Conservation (phyloP, 2,888 invertebrate genomes). For the Cordilura impudica region DNA sequence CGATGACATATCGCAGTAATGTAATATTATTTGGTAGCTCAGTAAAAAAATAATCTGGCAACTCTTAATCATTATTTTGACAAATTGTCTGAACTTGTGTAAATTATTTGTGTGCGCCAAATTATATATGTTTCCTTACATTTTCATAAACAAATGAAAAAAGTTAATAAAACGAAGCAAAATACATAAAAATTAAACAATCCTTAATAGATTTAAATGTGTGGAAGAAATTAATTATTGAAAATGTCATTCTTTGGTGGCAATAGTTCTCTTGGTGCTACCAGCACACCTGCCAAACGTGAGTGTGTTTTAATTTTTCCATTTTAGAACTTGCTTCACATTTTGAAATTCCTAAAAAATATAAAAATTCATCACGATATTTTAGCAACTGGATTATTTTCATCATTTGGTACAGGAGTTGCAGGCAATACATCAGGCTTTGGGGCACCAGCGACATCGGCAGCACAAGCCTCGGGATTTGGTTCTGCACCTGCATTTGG, state of each 20-base stretch:
- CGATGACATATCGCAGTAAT: not conserved
- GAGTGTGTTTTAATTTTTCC: slow-evolving; percentile 68
- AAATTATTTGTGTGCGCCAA: slow-evolving; percentile 28
- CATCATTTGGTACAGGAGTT: slow-evolving; percentile 66
- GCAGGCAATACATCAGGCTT: slow-evolving; percentile 54
- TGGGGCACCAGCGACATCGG: slow-evolving; percentile 64
- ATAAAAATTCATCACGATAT: slow-evolving; percentile 55
- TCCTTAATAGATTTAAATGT: not conserved
- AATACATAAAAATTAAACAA: not conserved
- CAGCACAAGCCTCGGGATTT: slow-evolving; percentile 30
- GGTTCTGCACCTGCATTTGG: slow-evolving; percentile 66
- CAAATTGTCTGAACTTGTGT: not conserved
- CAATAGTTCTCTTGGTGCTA: slow-evolving; percentile 78
- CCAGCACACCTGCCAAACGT: slow-evolving; percentile 80
- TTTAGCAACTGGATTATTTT: slow-evolving; percentile 72
- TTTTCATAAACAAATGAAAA: slow-evolving; percentile 11
- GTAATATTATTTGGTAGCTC: not conserved
- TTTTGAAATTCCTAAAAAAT: slow-evolving; percentile 24
- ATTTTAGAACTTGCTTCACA: slow-evolving; percentile 25
- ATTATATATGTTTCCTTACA: not conserved
- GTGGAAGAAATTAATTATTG: not conserved
- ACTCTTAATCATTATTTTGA: not conserved
- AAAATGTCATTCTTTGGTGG: slow-evolving; percentile 77
- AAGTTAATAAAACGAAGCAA: not conserved
- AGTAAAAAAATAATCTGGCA: not conserved